Evolutionary conservation across 2,113 vertebrate genomes (phyloP), one percentile per base, ranked within the genome.

Genomic region (Gymnogyps californianus): DNA sequence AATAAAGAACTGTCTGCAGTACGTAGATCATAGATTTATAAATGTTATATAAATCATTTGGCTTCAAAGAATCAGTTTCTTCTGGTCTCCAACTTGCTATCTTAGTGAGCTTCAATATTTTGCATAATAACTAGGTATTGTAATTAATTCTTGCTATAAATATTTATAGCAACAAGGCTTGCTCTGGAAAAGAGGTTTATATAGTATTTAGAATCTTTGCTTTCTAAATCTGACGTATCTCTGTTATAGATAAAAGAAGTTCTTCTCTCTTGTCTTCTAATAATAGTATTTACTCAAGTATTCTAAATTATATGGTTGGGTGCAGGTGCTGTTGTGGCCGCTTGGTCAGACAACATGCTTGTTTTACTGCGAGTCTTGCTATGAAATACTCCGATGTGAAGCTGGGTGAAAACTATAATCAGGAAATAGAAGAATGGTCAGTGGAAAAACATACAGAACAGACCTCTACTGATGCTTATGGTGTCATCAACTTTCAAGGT

Each of bases 401-500:
- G 98, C 96, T 99, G 98, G 99, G 98, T 99, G 99, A 99, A 77
- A 98, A 98, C 94, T 97, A 87, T 81, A 97, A 98, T 87, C 98
- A 98, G 46, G 98, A 99, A 82, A 79, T 92, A 96, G 99, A 99
- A 98, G 99, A 99, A 87, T 99, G 99, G 99, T 99, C 99, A 20
- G 99, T 99, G 98, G 99, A 99, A 97, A 99, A 99, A 97, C 99
- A 99, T 96, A 99, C 99, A 32, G 99, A 99, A 96, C 98, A 99
- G 93, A 99, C 98, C 94, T 99, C 99, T 96, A 99, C 99, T 28
- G 99, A 99, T 95, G 99, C 99, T 96, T 99, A 99, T 29, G 99
- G 99, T 86, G 98, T 99, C 98, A 98, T 99, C 98, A 99, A 99
- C 98, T 99, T 99, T 96, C 99, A 99, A 99, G 99, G 99, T 90